Conservation (phyloP, 2,888 invertebrate genomes). For the Dolomedes plantarius region DNA sequence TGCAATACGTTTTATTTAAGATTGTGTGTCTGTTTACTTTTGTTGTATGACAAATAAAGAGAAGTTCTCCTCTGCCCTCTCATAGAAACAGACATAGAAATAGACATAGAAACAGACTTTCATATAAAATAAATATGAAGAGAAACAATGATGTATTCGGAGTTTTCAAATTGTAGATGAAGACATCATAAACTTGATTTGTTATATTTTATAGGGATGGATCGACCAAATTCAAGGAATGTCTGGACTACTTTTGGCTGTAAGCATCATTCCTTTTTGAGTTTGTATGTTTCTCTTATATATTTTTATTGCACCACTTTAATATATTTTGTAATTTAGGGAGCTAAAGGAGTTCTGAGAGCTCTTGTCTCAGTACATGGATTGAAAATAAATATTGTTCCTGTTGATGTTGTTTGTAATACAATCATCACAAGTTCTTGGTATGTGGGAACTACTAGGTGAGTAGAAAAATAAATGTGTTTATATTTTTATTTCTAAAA, state of each 20-base stretch:
- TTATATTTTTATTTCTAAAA: no score
- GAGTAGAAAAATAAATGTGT: constrained; percentile 8
- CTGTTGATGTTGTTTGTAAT: constrained; percentile 94
- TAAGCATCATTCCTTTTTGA: constrained; percentile 26
- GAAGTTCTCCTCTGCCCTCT: no score
- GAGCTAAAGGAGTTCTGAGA: constrained; percentile 55
- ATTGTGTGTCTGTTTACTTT: no score
- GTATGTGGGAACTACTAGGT: constrained; percentile 81
- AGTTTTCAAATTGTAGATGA: no score
- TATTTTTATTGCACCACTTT: not conserved
- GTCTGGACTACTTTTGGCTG: constrained; percentile 53
- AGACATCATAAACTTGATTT: no score
- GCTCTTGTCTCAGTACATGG: constrained; percentile 33
- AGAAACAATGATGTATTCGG: no score
- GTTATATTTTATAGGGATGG: constrained; percentile 67
- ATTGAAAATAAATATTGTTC: constrained; percentile 84
- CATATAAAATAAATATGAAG: no score
- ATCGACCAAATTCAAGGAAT: constrained; percentile 56
- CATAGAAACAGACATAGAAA: no score
- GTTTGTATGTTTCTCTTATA: no score
- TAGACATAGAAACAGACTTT: no score
- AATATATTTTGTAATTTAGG: constrained; percentile 27
- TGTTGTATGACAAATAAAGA: no score
- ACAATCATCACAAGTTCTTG: constrained; percentile 90
- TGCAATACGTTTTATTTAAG: no score